Base-by-base conservation (phyloP, 2,888 invertebrate genomes). In the Stenoptilia bipunctidactyla region DNA sequence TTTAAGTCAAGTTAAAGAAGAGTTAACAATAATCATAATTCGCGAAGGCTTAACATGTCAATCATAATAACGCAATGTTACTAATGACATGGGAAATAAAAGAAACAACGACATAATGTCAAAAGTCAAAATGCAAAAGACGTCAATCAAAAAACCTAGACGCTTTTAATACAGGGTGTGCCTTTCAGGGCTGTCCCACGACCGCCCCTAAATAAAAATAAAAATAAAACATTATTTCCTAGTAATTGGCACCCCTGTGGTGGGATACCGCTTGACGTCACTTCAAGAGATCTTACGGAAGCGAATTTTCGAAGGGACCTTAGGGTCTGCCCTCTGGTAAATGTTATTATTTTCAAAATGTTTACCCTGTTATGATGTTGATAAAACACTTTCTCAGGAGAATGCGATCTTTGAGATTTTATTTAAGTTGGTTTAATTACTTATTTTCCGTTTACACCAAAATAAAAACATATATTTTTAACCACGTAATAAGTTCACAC, bases 221-320 rank as follows among this genome's bases (percentile, higher is more conserved):
- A 66, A 74, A 79, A 75, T 74, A 76, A 58, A 76, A 79, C 71
- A 75, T 75, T 82, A 77, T 80, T 77, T 76, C 60, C 55, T 66
- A 61, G 72, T 80, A 82, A 83, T 82, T 82, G 82, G 83, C 79
- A 68, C 76, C 82, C 82, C 82, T 76, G 67, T 66, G 59, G 82
- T 36, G 64, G 62, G 53, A 56, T 57, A 53, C 71, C 54, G 73
- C 73, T 76, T 74, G 79, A 72, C 70, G 68, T 66, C 74, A 66
- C 71, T 73, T 74, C 64, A 73, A 66, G 62, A 73, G 73, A 74
- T 79, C 82, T 82, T 80, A 64, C 72, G 75, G 70, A 69, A 77
- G 69, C 72, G 65, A 66, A 65, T 66, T 72, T 52, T 58, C 47
- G 48, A 56, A 56, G 58, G 50, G 53, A 61, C 60, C 56, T 55